These are phyloP conservation scores for Camponotus pennsylvanicus DNA, from an alignment of 1,140 invertebrate genomes.

Conservation along the genomic window DNA sequence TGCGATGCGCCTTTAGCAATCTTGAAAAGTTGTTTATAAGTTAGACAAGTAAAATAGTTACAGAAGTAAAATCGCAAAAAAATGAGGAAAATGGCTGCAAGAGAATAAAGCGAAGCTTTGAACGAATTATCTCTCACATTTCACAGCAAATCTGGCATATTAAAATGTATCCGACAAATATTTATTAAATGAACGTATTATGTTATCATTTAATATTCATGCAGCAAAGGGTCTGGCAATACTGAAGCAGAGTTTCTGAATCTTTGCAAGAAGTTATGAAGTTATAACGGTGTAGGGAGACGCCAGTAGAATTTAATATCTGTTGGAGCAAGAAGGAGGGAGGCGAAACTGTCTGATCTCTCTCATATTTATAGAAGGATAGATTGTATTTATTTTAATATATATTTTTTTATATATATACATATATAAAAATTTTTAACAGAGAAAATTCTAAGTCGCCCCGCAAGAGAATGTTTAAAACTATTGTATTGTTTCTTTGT, in stretches of 20 bases:
- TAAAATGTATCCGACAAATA: background rate
- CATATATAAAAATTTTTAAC: background rate
- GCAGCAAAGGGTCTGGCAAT: background rate
- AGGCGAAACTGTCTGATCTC: background rate
- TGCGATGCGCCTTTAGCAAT: constrained; percentile 61
- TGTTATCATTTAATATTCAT: background rate
- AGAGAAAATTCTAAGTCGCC: too few relatives aligned
- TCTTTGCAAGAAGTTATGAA: constrained; percentile 30
- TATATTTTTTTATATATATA: background rate
- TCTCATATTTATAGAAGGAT: background rate
- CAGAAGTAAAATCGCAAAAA: background rate
- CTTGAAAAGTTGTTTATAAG: constrained; percentile 67
- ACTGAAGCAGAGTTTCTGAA: background rate
- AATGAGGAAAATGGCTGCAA: background rate
- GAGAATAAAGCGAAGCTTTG: background rate
- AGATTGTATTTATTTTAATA: constrained; percentile 8
- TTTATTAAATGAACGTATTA: background rate
- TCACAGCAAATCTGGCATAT: background rate
- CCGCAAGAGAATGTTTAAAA: background rate
- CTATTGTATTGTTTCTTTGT: background rate
- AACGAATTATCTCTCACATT: constrained; percentile 12
- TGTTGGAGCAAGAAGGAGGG: background rate
- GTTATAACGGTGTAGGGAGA: constrained; percentile 35
- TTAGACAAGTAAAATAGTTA: background rate
- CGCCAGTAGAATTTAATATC: background rate